Conservation (phyloP, 35 echinoderm and acorn worm species). For the Heliocidaris erythrogramma region DNA sequence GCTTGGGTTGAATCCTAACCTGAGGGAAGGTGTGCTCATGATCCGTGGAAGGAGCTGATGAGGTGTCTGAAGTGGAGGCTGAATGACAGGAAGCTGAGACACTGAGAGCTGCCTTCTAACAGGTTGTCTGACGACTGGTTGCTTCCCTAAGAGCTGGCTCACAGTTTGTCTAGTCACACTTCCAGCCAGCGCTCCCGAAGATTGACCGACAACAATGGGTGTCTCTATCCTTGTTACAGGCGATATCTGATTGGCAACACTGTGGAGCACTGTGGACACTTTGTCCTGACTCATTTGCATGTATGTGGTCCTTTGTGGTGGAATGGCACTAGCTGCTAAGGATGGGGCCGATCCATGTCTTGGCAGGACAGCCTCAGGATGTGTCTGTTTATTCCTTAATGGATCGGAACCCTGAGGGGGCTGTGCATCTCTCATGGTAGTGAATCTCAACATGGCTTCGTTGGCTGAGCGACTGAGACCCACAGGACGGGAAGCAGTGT, state of each 20-base stretch:
- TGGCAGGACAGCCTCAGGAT: not conserved
- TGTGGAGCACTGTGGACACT: not conserved
- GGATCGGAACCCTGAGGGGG: not conserved
- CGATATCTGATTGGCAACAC: conserved; percentile 17
- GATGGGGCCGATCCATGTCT: conserved; percentile 8
- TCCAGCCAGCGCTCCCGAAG: conserved; percentile 38
- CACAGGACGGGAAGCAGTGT: not conserved
- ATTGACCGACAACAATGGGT: conserved; percentile 4
- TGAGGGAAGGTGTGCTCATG: conserved; percentile 1
- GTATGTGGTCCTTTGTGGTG: conserved; percentile 22
- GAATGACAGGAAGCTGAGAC: conserved; percentile 39
- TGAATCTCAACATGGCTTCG: conserved; percentile 32
- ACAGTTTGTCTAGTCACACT: conserved; percentile 69
- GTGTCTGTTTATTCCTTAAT: not conserved
- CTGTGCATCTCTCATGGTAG: not conserved
- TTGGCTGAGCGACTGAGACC: conserved; percentile 30
- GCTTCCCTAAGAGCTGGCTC: conserved; percentile 87
- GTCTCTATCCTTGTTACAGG: not conserved
- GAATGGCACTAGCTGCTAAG: not conserved
- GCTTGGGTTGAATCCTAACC: conserved; percentile 39
- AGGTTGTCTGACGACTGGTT: conserved; percentile 66
- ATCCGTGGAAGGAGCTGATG: conserved; percentile 49
- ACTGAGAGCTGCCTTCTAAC: conserved; percentile 49
- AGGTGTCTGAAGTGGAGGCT: conserved; percentile 42
- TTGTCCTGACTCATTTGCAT: conserved; percentile 25